phyloP scores from a whole-genome alignment of 2,113 vertebrate species.

The human region DNA sequence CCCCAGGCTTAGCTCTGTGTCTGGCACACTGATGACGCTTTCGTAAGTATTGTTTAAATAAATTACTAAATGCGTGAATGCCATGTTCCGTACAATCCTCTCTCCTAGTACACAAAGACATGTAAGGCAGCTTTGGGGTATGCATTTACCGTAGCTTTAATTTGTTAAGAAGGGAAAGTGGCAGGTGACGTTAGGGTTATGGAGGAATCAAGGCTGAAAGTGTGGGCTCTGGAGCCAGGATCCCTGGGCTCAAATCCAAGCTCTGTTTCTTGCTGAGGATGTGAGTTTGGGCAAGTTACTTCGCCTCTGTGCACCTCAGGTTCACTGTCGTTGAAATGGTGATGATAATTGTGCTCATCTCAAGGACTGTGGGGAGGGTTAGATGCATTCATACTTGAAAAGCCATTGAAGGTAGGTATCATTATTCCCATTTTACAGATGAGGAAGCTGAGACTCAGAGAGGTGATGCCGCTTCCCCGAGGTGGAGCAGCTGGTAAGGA shows the following conservation, averaged over 20 bases:
- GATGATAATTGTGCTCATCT: neutral
- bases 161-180: neutral
- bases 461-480: neutral
- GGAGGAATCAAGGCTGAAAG: neutral
- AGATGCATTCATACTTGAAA: neutral
- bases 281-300: neutral
- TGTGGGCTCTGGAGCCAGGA: neutral
- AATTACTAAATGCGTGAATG: neutral
- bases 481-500: neutral
- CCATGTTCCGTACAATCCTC: rapidly evolving
- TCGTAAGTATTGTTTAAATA: neutral
- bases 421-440: neutral
- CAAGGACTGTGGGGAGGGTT: neutral
- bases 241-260: neutral
- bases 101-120: neutral
- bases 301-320: neutral
- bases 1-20: neutral
- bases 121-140: neutral
- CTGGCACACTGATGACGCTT: neutral
- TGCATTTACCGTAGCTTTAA: neutral
- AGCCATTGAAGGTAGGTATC: neutral
- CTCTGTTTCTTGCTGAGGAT: neutral
- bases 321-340: neutral
- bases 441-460: neutral
- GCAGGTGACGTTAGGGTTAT: neutral